Evolutionary conservation across 2,113 vertebrate species (phyloP), one percentile per base, ranked within the genome.

Genomic region (Caranx ignobilis): DNA sequence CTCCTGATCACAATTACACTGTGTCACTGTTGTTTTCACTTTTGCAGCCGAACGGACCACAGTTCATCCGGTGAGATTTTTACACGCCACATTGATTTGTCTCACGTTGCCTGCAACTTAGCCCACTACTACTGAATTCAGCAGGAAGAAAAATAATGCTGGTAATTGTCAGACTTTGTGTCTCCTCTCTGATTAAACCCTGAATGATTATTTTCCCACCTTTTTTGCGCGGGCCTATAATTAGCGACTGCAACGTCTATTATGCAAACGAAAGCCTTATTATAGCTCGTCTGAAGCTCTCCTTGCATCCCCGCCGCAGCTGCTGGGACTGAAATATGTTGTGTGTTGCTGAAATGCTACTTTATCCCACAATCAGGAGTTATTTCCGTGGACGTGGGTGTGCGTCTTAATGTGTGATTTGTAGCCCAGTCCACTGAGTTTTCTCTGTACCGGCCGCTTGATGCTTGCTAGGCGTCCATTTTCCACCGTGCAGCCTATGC

Each of bases 391-490:
- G 7, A 43, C 31, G 67, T 77, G 75, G 39, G 45, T 55, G 26
- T 60, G 71, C 57, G 75, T 78, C 50, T 77, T 52, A 18, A 64
- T 69, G 75, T 78, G 80, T 66, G 80, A 78, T 83, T 39, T 84
- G 56, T 71, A 81, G 81, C 80, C 79, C 82, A 66, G 77, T 79
- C 83, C 83, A 31, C 39, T 81, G 87, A 88, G 84, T 90, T 80
- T 69, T 71, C 71, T 87, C 85, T 83, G 52, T 43, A 71, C 85
- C 87, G 87, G 91, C 81, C 76, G 81, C 77, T 77, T 82, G 87
- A 89, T 87, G 82, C 85, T 76, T 87, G 82, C 85, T 76, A 80
- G 91, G 93, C 94, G 90, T 94, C 94, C 93, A 95, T 95, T 95
- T 94, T 94, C 93, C 89, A 84, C 88, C 83, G 82, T 88, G 87